A percentile compares a stretch with the other conserved stretches of the same genome.
Evolutionary conservation across 2,113 vertebrate genomes (phyloP).

Genomic region (Hymenochirus boettgeri): DNA sequence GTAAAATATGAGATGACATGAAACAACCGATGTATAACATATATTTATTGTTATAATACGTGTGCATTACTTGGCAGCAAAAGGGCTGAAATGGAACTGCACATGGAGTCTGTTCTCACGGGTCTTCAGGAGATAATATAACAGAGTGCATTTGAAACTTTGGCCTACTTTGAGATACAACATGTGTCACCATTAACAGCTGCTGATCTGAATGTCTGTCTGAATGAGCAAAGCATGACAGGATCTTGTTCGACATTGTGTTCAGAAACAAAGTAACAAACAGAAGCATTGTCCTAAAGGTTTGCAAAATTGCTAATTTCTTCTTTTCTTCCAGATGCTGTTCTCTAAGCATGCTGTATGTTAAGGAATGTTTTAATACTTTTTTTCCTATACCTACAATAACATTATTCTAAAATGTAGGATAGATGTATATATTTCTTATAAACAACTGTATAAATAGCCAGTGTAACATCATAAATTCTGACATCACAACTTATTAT

Average conservation of each 20-base stretch:
- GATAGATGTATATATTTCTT: neutral
- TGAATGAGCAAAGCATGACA: slow-evolving; percentile 57
- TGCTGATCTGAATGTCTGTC: slow-evolving; percentile 62
- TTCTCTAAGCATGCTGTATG: slow-evolving; percentile 30
- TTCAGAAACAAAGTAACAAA: slow-evolving; percentile 50
- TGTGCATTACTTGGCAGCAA: neutral
- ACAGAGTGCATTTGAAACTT: slow-evolving; percentile 24
- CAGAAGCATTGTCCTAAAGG: slow-evolving; percentile 42
- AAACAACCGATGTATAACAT: too few species aligned
- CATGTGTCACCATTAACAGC: slow-evolving; percentile 67
- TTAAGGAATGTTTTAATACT: neutral
- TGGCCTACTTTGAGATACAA: slow-evolving; percentile 60
- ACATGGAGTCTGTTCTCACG: neutral
- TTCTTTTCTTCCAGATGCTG: slow-evolving; percentile 39
- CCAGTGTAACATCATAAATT: too few species aligned
- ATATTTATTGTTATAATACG: too few species aligned
- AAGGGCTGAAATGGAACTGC: neutral
- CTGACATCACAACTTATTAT: too few species aligned
- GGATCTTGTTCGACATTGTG: slow-evolving; percentile 52
- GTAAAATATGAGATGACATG: too few species aligned
- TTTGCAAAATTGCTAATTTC: slow-evolving; percentile 42
- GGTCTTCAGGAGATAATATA: slow-evolving; percentile 2
- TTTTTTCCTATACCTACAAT: neutral
- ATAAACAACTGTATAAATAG: too few species aligned
- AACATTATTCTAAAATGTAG: neutral